Conservation (phyloP, 1,140 invertebrate genomes). For the Drosophila santomea region DNA sequence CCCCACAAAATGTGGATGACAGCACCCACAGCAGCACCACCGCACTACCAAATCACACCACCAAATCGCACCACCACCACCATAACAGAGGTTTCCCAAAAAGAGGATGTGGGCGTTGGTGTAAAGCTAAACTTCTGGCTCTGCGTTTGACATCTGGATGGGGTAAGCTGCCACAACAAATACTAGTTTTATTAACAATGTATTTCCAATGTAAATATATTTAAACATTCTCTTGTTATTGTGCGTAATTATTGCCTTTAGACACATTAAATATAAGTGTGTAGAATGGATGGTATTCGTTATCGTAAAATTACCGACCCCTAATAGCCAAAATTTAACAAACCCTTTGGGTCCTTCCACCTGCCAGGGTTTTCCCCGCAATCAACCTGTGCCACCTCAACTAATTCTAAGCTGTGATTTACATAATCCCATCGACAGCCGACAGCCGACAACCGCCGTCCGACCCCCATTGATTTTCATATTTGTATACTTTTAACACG, state of each 20-base stretch:
- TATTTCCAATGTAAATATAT: not conserved
- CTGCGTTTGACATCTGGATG: not conserved
- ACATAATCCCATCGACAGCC: slow-evolving; percentile 62
- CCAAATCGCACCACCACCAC: slow-evolving; percentile 1
- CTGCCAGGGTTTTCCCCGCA: not conserved
- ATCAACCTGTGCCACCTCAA: slow-evolving; percentile 21
- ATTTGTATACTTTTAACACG: slow-evolving; percentile 58
- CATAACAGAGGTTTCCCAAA: slow-evolving; percentile 10
- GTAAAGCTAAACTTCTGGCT: slow-evolving; percentile 10
- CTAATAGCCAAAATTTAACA: not conserved
- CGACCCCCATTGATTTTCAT: slow-evolving; percentile 15
- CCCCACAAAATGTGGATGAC: slow-evolving; percentile 71
- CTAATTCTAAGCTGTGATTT: slow-evolving; percentile 47
- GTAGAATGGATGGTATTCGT: too few species aligned
- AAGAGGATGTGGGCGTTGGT: slow-evolving; percentile 49
- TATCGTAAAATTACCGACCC: too few species aligned
- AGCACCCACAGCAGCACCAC: slow-evolving; percentile 59
- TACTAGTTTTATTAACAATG: not conserved
- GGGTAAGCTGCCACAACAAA: not conserved
- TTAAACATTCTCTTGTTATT: too few species aligned
- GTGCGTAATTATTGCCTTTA: too few species aligned
- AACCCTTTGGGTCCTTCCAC: slow-evolving; percentile 1
- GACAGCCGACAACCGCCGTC: slow-evolving; percentile 40
- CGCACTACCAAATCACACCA: not conserved
- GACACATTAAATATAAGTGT: too few species aligned